Percentiles rank a stretch among this genome's conserved stretches.
These are phyloP conservation scores for Proterorhinus semilunaris DNA, from an alignment of 2,113 vertebrate genomes.

Conservation along the genomic window DNA sequence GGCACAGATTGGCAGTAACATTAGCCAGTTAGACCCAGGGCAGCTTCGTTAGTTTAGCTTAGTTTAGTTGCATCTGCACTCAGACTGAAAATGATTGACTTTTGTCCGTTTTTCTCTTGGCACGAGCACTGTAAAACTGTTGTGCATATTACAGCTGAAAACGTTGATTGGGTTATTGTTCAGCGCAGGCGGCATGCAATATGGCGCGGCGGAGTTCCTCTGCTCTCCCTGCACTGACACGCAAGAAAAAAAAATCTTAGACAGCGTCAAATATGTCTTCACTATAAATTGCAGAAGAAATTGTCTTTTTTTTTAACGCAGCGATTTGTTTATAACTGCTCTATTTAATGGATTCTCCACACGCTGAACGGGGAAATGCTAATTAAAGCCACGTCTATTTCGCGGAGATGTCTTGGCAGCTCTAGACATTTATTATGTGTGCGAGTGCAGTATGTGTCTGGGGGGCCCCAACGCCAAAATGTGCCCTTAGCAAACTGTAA, in stretches of 20 bases:
- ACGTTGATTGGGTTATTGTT: constrained; percentile 20
- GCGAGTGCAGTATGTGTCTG: neutral
- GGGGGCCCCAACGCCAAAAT: neutral
- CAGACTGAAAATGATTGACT: too few relatives aligned
- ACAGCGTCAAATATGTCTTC: constrained; percentile 15
- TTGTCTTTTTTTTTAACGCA: constrained; percentile 13
- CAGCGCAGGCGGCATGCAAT: constrained; percentile 13
- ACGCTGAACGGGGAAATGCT: constrained; percentile 7
- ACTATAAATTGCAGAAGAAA: constrained; percentile 13
- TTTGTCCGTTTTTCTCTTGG: neutral
- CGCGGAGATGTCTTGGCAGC: neutral
- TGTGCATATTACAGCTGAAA: constrained; percentile 23
- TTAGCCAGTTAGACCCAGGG: too few relatives aligned
- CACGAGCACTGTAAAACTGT: constrained; percentile 19
- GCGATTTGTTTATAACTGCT: constrained; percentile 7
- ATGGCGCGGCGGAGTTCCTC: constrained; percentile 7
- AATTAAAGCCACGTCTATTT: constrained; percentile 11
- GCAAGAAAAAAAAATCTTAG: neutral
- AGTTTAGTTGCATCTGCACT: too few relatives aligned
- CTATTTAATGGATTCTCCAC: constrained; percentile 6
- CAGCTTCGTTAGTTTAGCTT: too few relatives aligned
- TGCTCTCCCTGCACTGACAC: constrained; percentile 1
- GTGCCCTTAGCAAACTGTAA: constrained; percentile 28
- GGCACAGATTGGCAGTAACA: too few relatives aligned
- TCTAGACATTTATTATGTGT: constrained; percentile 6